A percentile compares a stretch with the other conserved stretches of the same genome.
phyloP scores from a whole-genome alignment of 2,888 invertebrate species.

The Abscondita cerata region DNA sequence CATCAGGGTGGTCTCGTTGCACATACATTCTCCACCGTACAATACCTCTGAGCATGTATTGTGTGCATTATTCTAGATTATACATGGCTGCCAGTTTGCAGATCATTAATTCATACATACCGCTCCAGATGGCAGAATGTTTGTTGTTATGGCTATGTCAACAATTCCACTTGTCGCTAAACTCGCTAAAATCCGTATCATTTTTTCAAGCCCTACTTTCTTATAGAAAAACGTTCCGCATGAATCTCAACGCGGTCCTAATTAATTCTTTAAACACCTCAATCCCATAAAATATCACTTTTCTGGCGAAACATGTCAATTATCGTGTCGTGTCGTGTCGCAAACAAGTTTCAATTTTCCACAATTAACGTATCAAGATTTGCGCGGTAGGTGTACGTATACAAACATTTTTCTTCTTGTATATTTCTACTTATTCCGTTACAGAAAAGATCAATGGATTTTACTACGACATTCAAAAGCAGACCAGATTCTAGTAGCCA shows the following conservation, averaged over 20 bases:
- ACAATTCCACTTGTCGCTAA: constrained; percentile 37
- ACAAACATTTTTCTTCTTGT: too few relatives aligned
- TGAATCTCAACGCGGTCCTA: too few relatives aligned
- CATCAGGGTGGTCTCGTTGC: constrained; percentile 50
- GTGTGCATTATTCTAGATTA: constrained; percentile 51
- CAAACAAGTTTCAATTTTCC: too few relatives aligned
- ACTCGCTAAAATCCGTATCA: too few relatives aligned
- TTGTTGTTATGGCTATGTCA: constrained; percentile 40
- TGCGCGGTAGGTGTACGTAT: too few relatives aligned
- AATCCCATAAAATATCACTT: too few relatives aligned
- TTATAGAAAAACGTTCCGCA: too few relatives aligned
- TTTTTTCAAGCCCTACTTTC: too few relatives aligned
- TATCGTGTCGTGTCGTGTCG: too few relatives aligned
- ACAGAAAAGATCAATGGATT: background rate
- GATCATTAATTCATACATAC: constrained; percentile 50
- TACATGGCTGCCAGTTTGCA: constrained; percentile 51
- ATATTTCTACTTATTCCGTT: background rate
- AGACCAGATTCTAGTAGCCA: constrained; percentile 8
- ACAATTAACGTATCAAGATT: too few relatives aligned
- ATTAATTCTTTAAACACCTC: too few relatives aligned
- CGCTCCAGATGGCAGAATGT: constrained; percentile 47
- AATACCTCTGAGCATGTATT: constrained; percentile 53
- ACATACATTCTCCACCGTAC: constrained; percentile 52
- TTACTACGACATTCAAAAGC: constrained; percentile 7
- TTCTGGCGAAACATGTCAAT: too few relatives aligned